Percentiles rank a stretch among this genome's conserved stretches.
These are phyloP conservation scores for Dinoponera quadriceps DNA, from an alignment of 1,140 invertebrate species.

Conservation along the genomic window DNA sequence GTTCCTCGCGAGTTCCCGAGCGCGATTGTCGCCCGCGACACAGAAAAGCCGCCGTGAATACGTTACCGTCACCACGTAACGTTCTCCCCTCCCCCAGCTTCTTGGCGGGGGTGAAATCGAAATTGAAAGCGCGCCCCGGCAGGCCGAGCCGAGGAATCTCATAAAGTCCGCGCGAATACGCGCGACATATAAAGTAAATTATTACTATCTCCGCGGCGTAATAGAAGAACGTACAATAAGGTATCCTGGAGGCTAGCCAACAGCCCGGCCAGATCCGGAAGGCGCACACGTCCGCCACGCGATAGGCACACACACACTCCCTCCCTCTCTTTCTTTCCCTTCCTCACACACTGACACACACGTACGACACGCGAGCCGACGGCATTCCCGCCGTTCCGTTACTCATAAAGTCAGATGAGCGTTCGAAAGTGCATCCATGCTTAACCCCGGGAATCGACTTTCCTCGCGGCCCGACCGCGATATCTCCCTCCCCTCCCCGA, in stretches of 20 bases:
- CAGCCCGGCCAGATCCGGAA: conserved; percentile 38
- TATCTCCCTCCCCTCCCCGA: not conserved
- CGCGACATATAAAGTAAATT: conserved; percentile 63
- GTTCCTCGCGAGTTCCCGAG: conserved; percentile 12
- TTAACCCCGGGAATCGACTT: conserved; percentile 38
- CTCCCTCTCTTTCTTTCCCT: too few relatives aligned
- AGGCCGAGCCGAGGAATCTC: conserved; percentile 41
- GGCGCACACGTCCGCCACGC: not conserved
- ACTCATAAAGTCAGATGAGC: conserved; percentile 53
- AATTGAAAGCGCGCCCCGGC: conserved; percentile 12
- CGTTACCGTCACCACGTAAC: not conserved
- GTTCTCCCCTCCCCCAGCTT: conserved; percentile 10
- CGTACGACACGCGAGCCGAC: not conserved
- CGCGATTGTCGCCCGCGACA: conserved; percentile 34
- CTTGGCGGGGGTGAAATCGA: conserved; percentile 33
- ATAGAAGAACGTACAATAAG: conserved; percentile 70
- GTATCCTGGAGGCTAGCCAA: conserved; percentile 66
- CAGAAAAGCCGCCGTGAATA: conserved; percentile 46
- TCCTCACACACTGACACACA: not conserved
- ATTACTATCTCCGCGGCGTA: conserved; percentile 65
- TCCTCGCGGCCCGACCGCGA: conserved; percentile 15
- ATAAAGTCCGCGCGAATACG: conserved; percentile 60
- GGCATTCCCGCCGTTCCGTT: conserved; percentile 15
- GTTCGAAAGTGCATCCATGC: conserved; percentile 52
- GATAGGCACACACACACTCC: not conserved